Evolutionary conservation across 2,113 vertebrate species (phyloP).

Genomic region (Pteronura brasiliensis): DNA sequence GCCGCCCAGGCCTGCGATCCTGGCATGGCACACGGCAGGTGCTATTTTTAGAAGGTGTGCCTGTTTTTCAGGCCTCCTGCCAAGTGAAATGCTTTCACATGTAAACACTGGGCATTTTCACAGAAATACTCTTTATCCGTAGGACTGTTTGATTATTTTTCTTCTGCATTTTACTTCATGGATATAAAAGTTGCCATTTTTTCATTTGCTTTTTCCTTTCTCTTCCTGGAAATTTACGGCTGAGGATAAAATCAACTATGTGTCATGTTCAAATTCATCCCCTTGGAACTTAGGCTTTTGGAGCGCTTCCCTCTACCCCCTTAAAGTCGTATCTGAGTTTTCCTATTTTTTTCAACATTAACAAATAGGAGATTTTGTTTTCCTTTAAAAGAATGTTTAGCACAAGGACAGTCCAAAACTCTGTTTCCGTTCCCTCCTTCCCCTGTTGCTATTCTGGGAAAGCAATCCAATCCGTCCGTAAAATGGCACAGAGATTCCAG

Average conservation of each 20-base stretch:
- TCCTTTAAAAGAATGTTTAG: slow-evolving; percentile 60
- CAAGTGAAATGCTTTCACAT: neutral
- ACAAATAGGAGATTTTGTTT: slow-evolving; percentile 55
- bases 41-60: slow-evolving; percentile 8
- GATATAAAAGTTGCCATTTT: neutral
- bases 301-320: neutral
- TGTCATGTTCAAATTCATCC: neutral
- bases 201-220: slow-evolving; percentile 43
- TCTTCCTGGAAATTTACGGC: slow-evolving; percentile 34
- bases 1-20: neutral
- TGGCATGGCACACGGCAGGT: fast-evolving
- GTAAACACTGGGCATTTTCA: neutral
- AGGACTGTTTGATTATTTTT: neutral
- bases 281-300: neutral
- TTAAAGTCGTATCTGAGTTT: neutral
- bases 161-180: slow-evolving; percentile 8
- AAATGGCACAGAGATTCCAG: slow-evolving; percentile 62
- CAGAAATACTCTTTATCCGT: neutral
- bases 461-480: slow-evolving; percentile 55
- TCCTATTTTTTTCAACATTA: neutral
- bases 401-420: slow-evolving; percentile 1
- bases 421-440: slow-evolving; percentile 51
- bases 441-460: slow-evolving; percentile 77
- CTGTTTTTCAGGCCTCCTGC: neutral
- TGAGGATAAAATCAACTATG: neutral